These are phyloP conservation scores for Pongo pygmaeus DNA, from an alignment of 2,113 vertebrate species.

Conservation along the genomic window DNA sequence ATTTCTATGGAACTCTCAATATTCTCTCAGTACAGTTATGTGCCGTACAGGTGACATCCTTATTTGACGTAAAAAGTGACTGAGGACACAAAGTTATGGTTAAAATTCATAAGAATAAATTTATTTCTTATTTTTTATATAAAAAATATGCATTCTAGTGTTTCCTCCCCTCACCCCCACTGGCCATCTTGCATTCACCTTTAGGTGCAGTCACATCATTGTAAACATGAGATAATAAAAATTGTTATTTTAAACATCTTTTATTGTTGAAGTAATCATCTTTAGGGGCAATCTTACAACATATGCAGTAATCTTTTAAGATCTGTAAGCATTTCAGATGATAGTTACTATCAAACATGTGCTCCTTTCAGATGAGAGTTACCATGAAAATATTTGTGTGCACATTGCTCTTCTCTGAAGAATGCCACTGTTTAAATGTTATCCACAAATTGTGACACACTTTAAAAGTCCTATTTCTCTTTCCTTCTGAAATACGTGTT, in stretches of 20 bases:
- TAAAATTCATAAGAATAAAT: background rate
- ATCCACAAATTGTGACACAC: background rate
- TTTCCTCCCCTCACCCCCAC: background rate
- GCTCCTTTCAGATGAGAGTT: too few relatives aligned
- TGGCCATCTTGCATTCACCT: too few relatives aligned
- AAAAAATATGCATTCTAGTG: background rate
- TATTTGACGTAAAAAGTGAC: background rate
- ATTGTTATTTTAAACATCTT: background rate
- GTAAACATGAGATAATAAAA: background rate
- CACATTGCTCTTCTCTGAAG: background rate
- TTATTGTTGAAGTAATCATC: background rate
- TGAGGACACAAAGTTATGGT: background rate
- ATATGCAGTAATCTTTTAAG: background rate
- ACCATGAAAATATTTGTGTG: background rate
- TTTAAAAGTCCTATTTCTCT: background rate
- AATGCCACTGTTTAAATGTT: background rate
- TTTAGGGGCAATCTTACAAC: background rate
- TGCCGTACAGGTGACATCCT: background rate
- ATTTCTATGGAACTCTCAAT: background rate
- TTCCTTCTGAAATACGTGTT: background rate
- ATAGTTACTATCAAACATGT: background rate
- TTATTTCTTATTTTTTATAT: background rate
- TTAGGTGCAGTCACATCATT: background rate
- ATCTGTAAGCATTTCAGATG: background rate
- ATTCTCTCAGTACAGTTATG: background rate